Evolutionary conservation across 2,888 invertebrate genomes (phyloP), one percentile per base, ranked within the genome.

Genomic region (Campopleginae sp.): DNA sequence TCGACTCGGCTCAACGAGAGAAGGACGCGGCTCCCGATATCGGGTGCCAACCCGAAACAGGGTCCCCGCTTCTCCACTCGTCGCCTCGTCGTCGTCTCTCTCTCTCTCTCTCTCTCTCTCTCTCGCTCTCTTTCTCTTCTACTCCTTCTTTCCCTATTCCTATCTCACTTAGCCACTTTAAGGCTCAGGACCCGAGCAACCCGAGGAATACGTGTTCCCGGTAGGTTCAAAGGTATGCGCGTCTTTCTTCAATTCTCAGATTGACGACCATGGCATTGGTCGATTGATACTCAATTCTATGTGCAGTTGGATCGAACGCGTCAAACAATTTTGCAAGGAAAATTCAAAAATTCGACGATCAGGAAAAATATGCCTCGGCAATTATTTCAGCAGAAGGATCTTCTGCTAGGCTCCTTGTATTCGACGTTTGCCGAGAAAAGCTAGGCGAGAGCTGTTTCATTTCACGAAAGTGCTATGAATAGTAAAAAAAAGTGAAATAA

Each of bases 11-110:
- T 87, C 88, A 84, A 77, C 66, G 72, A 76, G 63, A 77, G 72
- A 58, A 71, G 82, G 61, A 71, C 84, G 78, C 84, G 78, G 88
- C 86, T 88, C 86, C 88, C 88, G 89, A 91, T 92, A 90, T 90
- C 89, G 85, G 88, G 89, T 87, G 82, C 81, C 79, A 84, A 87
- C 86, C 86, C 84, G 86, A 84, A 88, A 83, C 82, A 88, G 85
- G 87, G 88, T 88, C 89, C 88, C 88, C 80, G 89, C 89, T 89
- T 88, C 58, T 86, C 81, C 86, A 86, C 58, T 78, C 70, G 66
- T 38, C 63, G 68, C 81, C 75, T 82, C 72, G 2, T 72, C 81
- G 78, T 82, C 72, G 2, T 33, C 33, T 33, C 5, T 65, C 75
- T 27, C 77, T 74, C 84, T 86, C 82, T 80, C 82, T 86, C 87